Conservation (phyloP, 23 tunicate genomes). For the Styela plicata region DNA sequence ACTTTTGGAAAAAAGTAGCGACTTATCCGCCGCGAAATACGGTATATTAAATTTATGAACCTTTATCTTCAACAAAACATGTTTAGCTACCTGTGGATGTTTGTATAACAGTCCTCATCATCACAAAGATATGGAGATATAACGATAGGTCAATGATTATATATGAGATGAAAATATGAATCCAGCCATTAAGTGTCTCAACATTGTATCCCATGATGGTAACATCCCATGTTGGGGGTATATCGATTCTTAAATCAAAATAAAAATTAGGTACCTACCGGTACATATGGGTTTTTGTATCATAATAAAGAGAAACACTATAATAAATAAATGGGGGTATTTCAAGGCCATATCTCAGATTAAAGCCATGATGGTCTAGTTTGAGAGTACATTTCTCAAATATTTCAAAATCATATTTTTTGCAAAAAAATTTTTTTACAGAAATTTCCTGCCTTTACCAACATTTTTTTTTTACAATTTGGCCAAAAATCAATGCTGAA, state of each 20-base stretch:
- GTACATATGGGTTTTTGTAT: not conserved
- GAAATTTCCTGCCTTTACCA: too few species aligned
- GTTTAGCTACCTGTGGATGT: constrained; percentile 74
- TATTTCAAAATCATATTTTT: too few species aligned
- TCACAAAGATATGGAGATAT: constrained; percentile 62
- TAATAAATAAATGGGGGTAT: not conserved
- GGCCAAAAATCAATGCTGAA: too few species aligned
- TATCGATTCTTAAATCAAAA: constrained; percentile 28
- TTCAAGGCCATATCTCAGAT: too few species aligned
- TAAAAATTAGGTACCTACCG: not conserved
- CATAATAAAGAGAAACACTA: not conserved
- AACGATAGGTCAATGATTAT: constrained; percentile 56
- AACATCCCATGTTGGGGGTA: constrained; percentile 71
- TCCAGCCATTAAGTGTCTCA: constrained; percentile 25
- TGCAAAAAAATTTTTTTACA: too few species aligned
- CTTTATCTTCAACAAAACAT: too few species aligned
- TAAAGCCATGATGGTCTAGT: too few species aligned
- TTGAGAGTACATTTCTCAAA: too few species aligned
- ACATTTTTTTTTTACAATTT: too few species aligned
- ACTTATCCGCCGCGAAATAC: too few species aligned
- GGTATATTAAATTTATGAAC: too few species aligned
- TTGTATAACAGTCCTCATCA: constrained; percentile 51
- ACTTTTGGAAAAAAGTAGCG: too few species aligned
- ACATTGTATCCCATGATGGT: constrained; percentile 39
- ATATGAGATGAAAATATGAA: constrained; percentile 49